phyloP scores from a whole-genome alignment of 2,113 vertebrate species.

The Tupaia tana region DNA sequence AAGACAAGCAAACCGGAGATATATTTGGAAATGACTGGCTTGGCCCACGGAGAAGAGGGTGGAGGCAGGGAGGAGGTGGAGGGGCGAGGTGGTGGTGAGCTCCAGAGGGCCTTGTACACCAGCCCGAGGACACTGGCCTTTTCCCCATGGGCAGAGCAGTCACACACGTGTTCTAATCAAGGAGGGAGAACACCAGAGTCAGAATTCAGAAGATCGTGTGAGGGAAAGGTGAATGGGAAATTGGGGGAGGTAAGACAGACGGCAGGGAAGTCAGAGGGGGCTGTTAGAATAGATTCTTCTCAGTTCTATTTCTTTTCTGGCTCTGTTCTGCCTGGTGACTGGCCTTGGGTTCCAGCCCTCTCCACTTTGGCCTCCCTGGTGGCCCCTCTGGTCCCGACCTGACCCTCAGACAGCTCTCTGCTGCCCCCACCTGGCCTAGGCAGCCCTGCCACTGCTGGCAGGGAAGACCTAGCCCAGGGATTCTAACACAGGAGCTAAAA shows the following conservation, averaged over 20 bases:
- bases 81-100: neutral
- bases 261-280: neutral
- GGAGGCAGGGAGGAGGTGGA: neutral
- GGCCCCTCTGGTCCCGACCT: constrained; percentile 32
- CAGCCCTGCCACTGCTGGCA: neutral
- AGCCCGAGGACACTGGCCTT: neutral
- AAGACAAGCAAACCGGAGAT: neutral
- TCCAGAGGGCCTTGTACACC: neutral
- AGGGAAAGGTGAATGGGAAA: neutral
- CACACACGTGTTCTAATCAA: neutral
- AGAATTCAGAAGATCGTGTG: neutral
- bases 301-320: neutral
- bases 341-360: neutral
- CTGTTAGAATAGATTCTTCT: neutral
- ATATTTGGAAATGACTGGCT: neutral
- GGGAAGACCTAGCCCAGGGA: neutral
- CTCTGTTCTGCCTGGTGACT: neutral
- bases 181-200: neutral
- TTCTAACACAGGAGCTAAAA: neutral
- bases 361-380: constrained; percentile 35
- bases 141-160: neutral
- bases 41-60: neutral
- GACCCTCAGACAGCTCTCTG: constrained; percentile 78
- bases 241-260: neutral
- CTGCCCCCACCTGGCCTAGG: constrained; percentile 79